A percentile compares a stretch with the other conserved stretches of the same genome.
These are phyloP conservation scores for Lepus europaeus DNA, from an alignment of 2,113 vertebrate genomes.

Conservation along the genomic window DNA sequence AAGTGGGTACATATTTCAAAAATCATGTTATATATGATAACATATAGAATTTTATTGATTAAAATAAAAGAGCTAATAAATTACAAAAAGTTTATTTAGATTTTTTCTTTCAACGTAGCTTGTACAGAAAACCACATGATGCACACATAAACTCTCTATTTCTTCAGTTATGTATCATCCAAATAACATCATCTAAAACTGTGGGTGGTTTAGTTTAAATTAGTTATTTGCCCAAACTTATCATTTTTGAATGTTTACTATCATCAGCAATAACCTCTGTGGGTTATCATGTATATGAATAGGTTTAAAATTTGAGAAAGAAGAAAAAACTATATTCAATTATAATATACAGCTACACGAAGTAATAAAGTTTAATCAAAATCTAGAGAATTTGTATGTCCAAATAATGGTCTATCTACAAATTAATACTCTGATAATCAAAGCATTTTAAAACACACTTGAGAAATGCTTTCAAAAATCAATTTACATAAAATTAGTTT, in stretches of 20 bases:
- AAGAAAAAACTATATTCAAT: background rate
- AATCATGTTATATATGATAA: background rate
- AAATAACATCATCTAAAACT: background rate
- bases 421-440: background rate
- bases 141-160: background rate
- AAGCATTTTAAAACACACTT: slow-evolving; percentile 4
- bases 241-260: slow-evolving; percentile 32
- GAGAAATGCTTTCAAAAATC: background rate
- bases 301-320: background rate
- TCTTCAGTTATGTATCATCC: background rate
- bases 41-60: background rate
- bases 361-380: slow-evolving; percentile 14
- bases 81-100: no score
- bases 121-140: background rate
- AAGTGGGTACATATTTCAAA: background rate
- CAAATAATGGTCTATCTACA: background rate
- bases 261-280: slow-evolving; percentile 16
- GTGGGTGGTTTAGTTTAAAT: background rate
- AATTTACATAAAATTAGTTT: background rate
- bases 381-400: background rate
- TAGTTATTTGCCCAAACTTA: background rate
- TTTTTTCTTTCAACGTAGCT: background rate
- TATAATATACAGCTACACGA: background rate
- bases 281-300: background rate
- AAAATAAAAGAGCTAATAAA: background rate